Conservation (phyloP, 1,140 invertebrate genomes). For the Drosophila leontia region DNA sequence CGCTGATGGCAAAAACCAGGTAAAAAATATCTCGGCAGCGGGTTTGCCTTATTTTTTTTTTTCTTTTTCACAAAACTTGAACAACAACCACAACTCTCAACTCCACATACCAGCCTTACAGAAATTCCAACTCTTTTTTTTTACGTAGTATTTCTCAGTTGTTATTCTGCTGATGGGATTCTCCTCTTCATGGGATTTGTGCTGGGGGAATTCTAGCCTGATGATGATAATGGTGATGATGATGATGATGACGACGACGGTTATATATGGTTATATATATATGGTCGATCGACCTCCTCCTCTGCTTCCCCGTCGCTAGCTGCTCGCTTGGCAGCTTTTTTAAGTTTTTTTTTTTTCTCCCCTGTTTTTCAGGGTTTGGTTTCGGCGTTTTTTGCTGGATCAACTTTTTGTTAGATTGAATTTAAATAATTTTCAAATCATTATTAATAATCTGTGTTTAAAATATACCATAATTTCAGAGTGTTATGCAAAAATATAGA, state of each 20-base stretch:
- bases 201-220: constrained; percentile 38
- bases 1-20: constrained; percentile 85
- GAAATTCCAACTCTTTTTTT: constrained; percentile 51
- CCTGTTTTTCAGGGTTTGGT: constrained; percentile 12
- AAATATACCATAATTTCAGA: constrained; percentile 3
- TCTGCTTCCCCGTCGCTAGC: constrained; percentile 12
- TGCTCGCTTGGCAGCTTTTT: constrained; percentile 52
- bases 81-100: constrained; percentile 40
- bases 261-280: constrained; percentile 33
- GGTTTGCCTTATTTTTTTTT: constrained; percentile 39
- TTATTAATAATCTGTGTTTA: constrained; percentile 33
- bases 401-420: constrained; percentile 40
- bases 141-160: constrained; percentile 31
- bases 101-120: constrained; percentile 49
- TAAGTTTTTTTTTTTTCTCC: constrained; percentile 13
- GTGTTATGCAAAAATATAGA: constrained; percentile 18
- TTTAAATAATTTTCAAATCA: constrained; percentile 50
- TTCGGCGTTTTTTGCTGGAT: constrained; percentile 28
- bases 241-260: constrained; percentile 24
- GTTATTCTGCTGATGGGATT: constrained; percentile 30
- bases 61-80: constrained; percentile 34
- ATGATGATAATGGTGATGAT: constrained; percentile 3
- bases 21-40: constrained; percentile 62
- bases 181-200: constrained; percentile 45
- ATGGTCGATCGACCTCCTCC: constrained; percentile 16